These are phyloP conservation scores for Melopsittacus undulatus DNA, from an alignment of 2,797 vertebrate species.

Conservation along the genomic window DNA sequence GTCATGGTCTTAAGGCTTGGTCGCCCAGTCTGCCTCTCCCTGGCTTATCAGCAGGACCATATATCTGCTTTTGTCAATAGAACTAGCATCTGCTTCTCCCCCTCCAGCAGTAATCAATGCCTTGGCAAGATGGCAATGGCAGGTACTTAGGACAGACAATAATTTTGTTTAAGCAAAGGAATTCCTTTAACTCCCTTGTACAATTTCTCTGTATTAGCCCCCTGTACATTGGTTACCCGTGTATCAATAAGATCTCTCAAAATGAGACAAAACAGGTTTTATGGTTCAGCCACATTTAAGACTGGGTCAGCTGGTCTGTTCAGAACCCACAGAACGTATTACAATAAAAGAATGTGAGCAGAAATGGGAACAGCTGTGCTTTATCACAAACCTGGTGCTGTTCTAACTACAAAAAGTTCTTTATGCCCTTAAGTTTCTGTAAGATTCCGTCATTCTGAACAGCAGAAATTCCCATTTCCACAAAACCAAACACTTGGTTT, in stretches of 20 bases:
- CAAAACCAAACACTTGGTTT: background rate
- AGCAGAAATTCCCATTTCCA: background rate
- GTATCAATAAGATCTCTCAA: slow-evolving; percentile 15
- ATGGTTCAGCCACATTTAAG: slow-evolving; percentile 57
- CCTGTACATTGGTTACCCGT: no score
- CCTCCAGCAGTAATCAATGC: no score
- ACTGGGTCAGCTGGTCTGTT: slow-evolving; percentile 52
- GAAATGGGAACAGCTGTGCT: slow-evolving; percentile 45
- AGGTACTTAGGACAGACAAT: no score
- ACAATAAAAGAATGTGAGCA: background rate
- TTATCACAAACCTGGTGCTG: slow-evolving; percentile 29
- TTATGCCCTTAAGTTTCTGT: slow-evolving; percentile 22
- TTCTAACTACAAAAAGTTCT: slow-evolving; percentile 38
- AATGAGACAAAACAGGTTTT: slow-evolving; percentile 54
- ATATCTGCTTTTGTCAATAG: no score
- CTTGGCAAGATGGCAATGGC: no score
- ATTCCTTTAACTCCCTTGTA: no score
- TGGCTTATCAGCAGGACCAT: no score
- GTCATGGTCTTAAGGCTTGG: no score
- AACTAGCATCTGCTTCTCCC: no score
- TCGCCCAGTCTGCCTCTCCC: no score
- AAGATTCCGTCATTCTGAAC: background rate
- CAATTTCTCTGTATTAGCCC: no score
- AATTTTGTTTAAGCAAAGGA: no score
- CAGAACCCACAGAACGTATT: slow-evolving; percentile 1